Percentiles rank a stretch among this genome's conserved stretches.
Conservation (phyloP, 2,113 vertebrate species). For the Falco punctatus region DNA sequence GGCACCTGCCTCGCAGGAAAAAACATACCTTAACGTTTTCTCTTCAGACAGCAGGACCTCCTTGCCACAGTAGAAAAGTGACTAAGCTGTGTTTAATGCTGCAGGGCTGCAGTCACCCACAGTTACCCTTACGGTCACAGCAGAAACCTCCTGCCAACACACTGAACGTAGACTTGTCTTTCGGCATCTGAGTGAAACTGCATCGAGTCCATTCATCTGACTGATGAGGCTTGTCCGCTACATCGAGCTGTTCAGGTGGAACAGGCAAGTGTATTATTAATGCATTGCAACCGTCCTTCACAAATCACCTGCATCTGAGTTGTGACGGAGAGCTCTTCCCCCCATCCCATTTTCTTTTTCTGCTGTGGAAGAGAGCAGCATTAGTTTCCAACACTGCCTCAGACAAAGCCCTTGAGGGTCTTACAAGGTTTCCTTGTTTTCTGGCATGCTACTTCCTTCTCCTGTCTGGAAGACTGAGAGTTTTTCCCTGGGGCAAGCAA, state of each 20-base stretch:
- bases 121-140: neutral
- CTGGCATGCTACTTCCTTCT: neutral
- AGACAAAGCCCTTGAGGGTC: neutral
- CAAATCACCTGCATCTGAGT: neutral
- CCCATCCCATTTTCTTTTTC: neutral
- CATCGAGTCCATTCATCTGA: fast-evolving
- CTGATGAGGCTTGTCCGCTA: neutral
- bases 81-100: neutral
- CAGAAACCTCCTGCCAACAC: neutral
- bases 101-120: neutral
- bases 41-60: neutral
- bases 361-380: neutral
- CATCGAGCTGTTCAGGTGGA: neutral
- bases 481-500: neutral
- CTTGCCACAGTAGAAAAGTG: neutral
- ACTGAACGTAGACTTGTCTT: neutral
- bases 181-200: neutral
- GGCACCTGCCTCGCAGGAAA: too few relatives aligned
- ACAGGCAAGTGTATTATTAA: neutral
- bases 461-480: neutral
- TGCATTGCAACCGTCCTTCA: neutral
- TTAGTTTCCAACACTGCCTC: neutral
- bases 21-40: neutral
- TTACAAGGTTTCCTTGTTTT: neutral
- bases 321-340: neutral